These are phyloP conservation scores for Danio kyathit DNA, from an alignment of 2,797 vertebrate genomes.

Conservation along the genomic window DNA sequence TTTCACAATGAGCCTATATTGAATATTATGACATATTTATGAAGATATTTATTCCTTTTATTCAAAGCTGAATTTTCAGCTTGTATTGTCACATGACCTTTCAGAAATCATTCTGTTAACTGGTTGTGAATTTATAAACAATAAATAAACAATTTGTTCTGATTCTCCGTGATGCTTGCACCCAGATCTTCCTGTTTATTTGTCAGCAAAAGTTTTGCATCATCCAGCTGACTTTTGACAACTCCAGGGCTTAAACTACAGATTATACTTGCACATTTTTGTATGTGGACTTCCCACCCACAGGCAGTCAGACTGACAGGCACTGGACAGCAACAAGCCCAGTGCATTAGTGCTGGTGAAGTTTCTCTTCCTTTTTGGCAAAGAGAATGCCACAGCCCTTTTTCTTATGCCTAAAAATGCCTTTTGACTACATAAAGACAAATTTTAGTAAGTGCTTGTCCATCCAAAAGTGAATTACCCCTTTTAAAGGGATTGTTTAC, in stretches of 20 bases:
- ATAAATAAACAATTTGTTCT: neutral
- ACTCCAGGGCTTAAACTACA: neutral
- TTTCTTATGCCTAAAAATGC: neutral
- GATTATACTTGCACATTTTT: neutral
- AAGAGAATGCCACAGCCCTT: neutral
- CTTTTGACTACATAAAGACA: too few relatives aligned
- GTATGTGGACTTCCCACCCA: neutral
- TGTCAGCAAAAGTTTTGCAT: neutral
- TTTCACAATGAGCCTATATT: too few relatives aligned
- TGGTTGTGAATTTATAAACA: too few relatives aligned
- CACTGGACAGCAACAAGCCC: neutral
- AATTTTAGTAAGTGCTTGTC: too few relatives aligned
- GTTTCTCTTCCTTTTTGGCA: neutral
- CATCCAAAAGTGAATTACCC: too few relatives aligned
- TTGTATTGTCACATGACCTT: too few relatives aligned
- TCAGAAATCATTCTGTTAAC: too few relatives aligned
- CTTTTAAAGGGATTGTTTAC: too few relatives aligned
- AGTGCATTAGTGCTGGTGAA: neutral
- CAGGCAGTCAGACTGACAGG: neutral
- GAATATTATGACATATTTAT: too few relatives aligned
- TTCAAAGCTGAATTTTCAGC: too few relatives aligned
- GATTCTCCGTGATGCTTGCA: neutral
- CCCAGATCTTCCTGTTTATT: neutral
- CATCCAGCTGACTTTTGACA: neutral
- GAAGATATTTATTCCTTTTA: too few relatives aligned